phyloP scores from a whole-genome alignment of 2,113 vertebrate species.

The Hucho hucho region DNA sequence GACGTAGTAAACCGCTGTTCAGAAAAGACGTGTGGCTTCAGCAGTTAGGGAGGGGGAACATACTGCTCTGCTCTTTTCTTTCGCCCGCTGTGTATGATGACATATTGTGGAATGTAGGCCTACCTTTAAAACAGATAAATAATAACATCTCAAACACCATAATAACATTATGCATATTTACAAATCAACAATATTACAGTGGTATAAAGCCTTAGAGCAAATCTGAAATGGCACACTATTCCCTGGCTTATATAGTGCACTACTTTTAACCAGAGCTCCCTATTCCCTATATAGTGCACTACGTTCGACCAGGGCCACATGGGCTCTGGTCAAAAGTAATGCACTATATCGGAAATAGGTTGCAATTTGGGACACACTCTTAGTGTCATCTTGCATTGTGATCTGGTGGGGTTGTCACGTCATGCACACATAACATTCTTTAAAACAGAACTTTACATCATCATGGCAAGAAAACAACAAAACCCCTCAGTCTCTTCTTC shows the following conservation, averaged over 20 bases:
- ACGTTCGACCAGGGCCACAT: too few relatives aligned
- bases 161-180: constrained; percentile 56
- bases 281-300: too few relatives aligned
- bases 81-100: background rate
- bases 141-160: constrained; percentile 61
- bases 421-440: constrained; percentile 60
- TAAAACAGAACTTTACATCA: constrained; percentile 45
- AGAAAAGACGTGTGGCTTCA: constrained; percentile 64
- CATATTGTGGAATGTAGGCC: too few relatives aligned
- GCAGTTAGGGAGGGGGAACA: constrained; percentile 40
- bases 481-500: background rate
- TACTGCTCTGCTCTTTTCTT: constrained; percentile 61
- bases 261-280: too few relatives aligned
- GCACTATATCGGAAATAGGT: too few relatives aligned
- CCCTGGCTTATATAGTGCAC: too few relatives aligned
- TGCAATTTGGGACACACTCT: background rate
- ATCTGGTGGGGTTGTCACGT: constrained; percentile 33
- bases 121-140: constrained; percentile 64
- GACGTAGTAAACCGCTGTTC: constrained; percentile 70
- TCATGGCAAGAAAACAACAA: constrained; percentile 39
- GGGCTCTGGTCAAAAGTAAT: too few relatives aligned
- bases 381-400: constrained; percentile 50
- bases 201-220: constrained; percentile 56
- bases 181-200: constrained; percentile 68
- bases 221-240: too few relatives aligned